Conservation (phyloP, 2,888 invertebrate species). For the Clepsis dumicolana region DNA sequence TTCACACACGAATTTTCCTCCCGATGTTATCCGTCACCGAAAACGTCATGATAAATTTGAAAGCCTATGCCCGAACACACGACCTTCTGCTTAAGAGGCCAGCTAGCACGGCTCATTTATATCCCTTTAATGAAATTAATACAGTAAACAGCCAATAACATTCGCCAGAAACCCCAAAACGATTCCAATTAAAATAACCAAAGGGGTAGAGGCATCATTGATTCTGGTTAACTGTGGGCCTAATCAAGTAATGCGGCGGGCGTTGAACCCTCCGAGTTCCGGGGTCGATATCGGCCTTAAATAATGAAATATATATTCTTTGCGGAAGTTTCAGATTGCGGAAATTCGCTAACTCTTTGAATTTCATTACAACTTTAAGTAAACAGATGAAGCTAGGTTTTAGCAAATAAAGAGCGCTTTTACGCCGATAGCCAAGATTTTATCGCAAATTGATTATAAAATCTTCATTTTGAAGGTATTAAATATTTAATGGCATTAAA, state of each 20-base stretch:
- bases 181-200: constrained; percentile 1
- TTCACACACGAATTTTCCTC: too few species aligned
- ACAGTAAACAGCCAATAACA: background rate
- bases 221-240: constrained; percentile 4
- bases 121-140: too few species aligned
- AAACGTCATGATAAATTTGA: too few species aligned
- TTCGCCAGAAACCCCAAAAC: background rate
- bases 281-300: constrained; percentile 25
- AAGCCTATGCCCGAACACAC: too few species aligned
- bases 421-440: background rate
- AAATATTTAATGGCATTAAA: background rate
- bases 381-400: constrained; percentile 14
- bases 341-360: constrained; percentile 15
- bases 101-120: too few species aligned
- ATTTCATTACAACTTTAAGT: constrained; percentile 22
- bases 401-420: constrained; percentile 8
- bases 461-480: background rate
- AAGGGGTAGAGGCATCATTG: constrained; percentile 4
- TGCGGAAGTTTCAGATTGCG: constrained; percentile 19
- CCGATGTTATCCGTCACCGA: too few species aligned
- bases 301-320: too few species aligned
- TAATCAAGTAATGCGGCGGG: constrained; percentile 13
- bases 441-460: constrained; percentile 5
- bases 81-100: too few species aligned
- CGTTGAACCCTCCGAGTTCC: constrained; percentile 21